Base-by-base conservation (phyloP, 1,140 invertebrate genomes). In the Diachasma alloeum region DNA sequence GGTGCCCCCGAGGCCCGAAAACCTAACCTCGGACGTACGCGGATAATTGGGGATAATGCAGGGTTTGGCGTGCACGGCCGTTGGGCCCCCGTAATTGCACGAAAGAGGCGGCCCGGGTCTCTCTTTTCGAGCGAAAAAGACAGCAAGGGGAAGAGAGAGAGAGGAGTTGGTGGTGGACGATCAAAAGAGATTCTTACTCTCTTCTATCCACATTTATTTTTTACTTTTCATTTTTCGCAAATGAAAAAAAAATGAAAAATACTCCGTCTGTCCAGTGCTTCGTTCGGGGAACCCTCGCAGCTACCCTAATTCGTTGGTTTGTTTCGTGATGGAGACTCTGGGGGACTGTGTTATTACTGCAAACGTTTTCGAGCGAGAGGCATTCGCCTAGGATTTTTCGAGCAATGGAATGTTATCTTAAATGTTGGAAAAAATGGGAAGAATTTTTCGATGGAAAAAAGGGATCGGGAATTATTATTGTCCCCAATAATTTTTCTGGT, bases 11-110 rank as follows among this genome's bases (percentile, higher is more conserved):
- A 82, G 84, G 76, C 72, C 84, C 83, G 79, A 86, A 86, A 86
- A 85, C 81, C 83, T 84, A 86, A 83, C 78, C 79, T 83, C 82
- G 85, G 86, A 87, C 83, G 85, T 82, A 86, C 82, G 80, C 85
- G 85, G 85, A 87, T 87, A 87, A 87, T 87, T 87, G 86, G 86
- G 83, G 82, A 87, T 87, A 87, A 87, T 87, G 82, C 70, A 80
- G 83, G 86, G 86, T 85, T 87, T 86, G 84, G 81, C 74, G 75
- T 75, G 70, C 19, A 66, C n/a, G 56, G 44, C 39, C 17, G 36
- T 72, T 24, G 59, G 63, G 69, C 42, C 66, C 77, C 77, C 81
- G 85, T 87, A 87, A 87, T 87, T 87, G 86, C 85, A 87, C 86
- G 80, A 83, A 80, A 78, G 79, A 80, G 42, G 82, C 82, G 82